These are phyloP conservation scores for Albula glossodonta DNA, from an alignment of 2,113 vertebrate species.

Conservation along the genomic window DNA sequence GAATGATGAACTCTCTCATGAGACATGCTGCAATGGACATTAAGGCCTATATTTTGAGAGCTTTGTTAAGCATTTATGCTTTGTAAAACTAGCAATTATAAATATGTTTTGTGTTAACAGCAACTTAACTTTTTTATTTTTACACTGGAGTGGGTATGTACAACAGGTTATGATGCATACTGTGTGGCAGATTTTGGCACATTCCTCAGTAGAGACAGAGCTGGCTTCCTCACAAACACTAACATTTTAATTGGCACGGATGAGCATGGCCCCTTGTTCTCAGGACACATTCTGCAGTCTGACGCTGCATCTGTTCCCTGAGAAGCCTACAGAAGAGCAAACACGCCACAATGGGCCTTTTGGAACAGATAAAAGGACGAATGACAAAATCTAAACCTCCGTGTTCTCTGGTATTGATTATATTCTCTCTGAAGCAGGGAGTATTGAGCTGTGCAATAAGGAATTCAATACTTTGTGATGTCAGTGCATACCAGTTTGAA, in stretches of 20 bases:
- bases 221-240: slow-evolving; percentile 18
- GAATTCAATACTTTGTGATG: slow-evolving; percentile 30
- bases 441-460: slow-evolving; percentile 15
- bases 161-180: not conserved
- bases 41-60: not conserved
- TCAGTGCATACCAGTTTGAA: slow-evolving; percentile 15
- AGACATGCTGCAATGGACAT: not conserved
- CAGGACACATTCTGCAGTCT: slow-evolving; percentile 7
- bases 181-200: not conserved
- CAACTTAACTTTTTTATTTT: not conserved
- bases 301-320: slow-evolving; percentile 8
- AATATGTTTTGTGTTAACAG: not conserved
- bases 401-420: slow-evolving; percentile 23
- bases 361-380: not conserved
- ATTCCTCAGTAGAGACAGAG: slow-evolving; percentile 23
- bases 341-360: not conserved
- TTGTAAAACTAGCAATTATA: too few relatives aligned
- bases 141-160: not conserved
- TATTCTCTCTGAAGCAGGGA: slow-evolving; percentile 21
- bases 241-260: slow-evolving; percentile 28
- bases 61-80: not conserved
- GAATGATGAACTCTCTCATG: not conserved
- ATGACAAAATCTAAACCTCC: not conserved
- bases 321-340: slow-evolving; percentile 8
- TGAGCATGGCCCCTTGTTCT: not conserved